Conservation (phyloP, 1,140 invertebrate species). For the Brachionus plicatilis region DNA sequence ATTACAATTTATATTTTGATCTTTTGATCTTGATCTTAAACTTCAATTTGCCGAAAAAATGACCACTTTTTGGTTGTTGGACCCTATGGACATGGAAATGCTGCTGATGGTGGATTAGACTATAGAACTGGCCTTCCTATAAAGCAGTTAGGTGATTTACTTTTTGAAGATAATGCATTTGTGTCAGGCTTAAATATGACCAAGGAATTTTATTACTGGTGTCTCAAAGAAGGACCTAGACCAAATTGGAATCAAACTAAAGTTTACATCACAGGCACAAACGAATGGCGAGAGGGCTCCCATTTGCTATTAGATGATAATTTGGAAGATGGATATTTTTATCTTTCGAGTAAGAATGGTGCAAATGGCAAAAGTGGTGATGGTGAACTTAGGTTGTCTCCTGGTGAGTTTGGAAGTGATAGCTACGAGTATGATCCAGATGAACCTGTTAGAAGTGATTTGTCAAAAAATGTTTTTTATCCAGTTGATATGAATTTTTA, state of each 20-base stretch:
- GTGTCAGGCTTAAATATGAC: background rate
- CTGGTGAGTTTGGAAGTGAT: background rate
- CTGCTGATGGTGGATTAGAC: no score
- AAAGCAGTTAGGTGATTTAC: no score
- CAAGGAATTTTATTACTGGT: slow-evolving; percentile 2
- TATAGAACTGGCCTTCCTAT: no score
- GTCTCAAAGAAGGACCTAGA: background rate
- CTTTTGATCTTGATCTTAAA: no score
- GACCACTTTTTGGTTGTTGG: no score
- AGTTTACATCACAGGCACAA: background rate
- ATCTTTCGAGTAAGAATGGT: background rate
- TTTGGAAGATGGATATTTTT: background rate
- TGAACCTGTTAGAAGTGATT: background rate
- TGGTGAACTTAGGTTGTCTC: background rate
- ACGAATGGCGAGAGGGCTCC: background rate
- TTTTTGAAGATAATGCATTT: background rate
- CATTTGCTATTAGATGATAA: background rate
- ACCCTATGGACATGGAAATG: no score
- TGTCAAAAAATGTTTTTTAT: background rate
- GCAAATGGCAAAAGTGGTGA: background rate
- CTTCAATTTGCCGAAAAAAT: no score
- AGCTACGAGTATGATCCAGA: no score
- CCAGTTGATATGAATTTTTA: background rate
- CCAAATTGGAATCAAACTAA: background rate
- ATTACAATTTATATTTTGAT: no score